Conservation (phyloP, 2,797 vertebrate genomes). For the Zenarchopterus dispar region DNA sequence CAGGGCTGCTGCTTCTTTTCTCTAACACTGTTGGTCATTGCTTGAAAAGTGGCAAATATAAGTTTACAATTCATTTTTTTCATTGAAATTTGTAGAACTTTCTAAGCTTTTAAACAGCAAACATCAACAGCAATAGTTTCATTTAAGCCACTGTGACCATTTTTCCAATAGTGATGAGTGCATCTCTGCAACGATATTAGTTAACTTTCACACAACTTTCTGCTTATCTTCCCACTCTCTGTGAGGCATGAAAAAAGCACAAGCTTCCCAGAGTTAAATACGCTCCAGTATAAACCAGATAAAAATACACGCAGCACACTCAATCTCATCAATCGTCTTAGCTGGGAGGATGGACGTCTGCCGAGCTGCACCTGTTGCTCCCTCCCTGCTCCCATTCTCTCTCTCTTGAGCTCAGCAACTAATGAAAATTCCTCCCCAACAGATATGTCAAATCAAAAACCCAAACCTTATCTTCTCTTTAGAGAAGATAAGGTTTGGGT, state of each 20-base stretch:
- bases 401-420: conserved; percentile 35
- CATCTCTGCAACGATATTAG: neutral
- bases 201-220: neutral
- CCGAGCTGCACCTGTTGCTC: conserved; percentile 57
- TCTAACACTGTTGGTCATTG: too few species aligned
- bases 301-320: conserved; percentile 20
- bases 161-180: neutral
- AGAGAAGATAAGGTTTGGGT: too few species aligned
- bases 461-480: conserved; percentile 18
- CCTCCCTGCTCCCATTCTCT: conserved; percentile 43
- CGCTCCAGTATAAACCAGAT: conserved; percentile 1
- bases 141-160: too few species aligned
- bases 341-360: conserved; percentile 33
- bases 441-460: conserved; percentile 59
- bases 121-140: too few species aligned
- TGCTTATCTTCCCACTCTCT: neutral
- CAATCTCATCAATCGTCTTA: conserved; percentile 32
- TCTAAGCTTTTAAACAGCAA: too few species aligned
- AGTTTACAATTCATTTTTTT: too few species aligned
- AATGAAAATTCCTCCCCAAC: conserved; percentile 63
- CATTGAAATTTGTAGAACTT: too few species aligned
- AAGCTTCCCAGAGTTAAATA: neutral
- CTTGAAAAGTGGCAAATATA: too few species aligned
- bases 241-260: neutral
- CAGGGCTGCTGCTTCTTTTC: too few species aligned